phyloP scores from a whole-genome alignment of 2,113 vertebrate genomes.

The Hypanus sabinus region DNA sequence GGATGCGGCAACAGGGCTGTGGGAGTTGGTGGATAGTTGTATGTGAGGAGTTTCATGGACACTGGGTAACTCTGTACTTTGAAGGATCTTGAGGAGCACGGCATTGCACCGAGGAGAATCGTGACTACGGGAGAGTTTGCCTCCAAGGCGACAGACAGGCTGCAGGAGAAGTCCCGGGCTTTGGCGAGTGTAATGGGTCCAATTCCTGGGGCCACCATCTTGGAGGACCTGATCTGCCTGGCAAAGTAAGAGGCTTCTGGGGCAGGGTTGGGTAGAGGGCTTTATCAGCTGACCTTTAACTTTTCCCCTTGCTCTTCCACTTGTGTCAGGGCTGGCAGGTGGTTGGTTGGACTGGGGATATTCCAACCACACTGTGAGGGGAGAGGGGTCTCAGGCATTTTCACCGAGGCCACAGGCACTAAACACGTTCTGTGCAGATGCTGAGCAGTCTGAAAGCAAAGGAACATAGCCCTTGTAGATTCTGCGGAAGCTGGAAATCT shows the following conservation, averaged over 20 bases:
- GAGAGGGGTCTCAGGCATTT: not conserved
- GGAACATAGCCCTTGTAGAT: no score
- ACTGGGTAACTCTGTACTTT: conserved; percentile 14
- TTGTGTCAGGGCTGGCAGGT: no score
- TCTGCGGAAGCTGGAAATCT: no score
- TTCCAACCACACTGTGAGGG: not conserved
- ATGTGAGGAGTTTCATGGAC: no score
- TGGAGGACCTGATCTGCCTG: conserved; percentile 79
- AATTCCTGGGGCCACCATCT: conserved; percentile 78
- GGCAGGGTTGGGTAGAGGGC: not conserved
- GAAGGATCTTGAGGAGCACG: conserved; percentile 88
- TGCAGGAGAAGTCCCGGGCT: conserved; percentile 72
- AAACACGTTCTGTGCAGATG: not conserved
- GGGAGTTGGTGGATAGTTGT: no score
- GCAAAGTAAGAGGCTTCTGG: conserved; percentile 62
- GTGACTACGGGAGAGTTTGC: conserved; percentile 78
- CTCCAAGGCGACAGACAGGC: conserved; percentile 66
- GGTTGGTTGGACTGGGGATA: no score
- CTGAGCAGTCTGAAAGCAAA: not conserved
- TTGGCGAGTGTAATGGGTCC: conserved; percentile 63
- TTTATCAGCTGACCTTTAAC: no score
- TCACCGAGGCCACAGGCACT: not conserved
- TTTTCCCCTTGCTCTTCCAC: no score
- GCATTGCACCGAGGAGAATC: conserved; percentile 83
- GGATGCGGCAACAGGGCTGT: no score